Percentiles rank a stretch among this genome's conserved stretches.
Evolutionary conservation across 1,140 invertebrate species (phyloP).

Genomic region (Tetramorium parvispinum): DNA sequence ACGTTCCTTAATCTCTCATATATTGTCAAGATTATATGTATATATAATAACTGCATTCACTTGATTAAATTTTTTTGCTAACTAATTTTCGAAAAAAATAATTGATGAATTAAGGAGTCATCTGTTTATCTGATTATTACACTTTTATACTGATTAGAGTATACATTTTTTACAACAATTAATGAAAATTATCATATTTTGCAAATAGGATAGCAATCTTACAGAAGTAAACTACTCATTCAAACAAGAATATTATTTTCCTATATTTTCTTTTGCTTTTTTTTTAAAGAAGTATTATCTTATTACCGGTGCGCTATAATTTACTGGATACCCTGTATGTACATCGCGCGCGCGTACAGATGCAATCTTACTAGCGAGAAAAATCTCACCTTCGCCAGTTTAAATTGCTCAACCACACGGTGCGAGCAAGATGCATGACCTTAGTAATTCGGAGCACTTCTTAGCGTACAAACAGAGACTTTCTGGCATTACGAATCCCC

Average conservation of each 20-base stretch:
- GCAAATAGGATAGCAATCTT: not conserved
- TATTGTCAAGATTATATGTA: not conserved
- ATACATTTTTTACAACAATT: not conserved
- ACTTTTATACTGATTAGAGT: not conserved
- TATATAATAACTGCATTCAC: not conserved
- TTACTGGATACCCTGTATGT: slow-evolving; percentile 11
- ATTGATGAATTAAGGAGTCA: not conserved
- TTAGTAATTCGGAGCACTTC: slow-evolving; percentile 21
- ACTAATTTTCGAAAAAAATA: not conserved
- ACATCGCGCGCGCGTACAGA: not conserved
- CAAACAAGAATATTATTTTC: not conserved
- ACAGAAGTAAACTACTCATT: not conserved
- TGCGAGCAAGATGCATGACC: slow-evolving; percentile 1
- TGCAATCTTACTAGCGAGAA: slow-evolving; percentile 14
- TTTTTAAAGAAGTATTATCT: not conserved
- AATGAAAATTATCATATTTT: not conserved
- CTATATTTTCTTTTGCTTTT: not conserved
- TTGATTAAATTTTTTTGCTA: not conserved
- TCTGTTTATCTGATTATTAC: not conserved
- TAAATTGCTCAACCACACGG: slow-evolving; percentile 12
- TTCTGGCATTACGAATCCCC: slow-evolving; percentile 4
- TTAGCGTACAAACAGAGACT: slow-evolving; percentile 20
- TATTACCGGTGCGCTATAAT: not conserved
- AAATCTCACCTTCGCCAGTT: slow-evolving; percentile 10
- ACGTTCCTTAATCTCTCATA: not conserved